Conservation (phyloP, 2,888 invertebrate species). For the Falcaria lacertinaria region DNA sequence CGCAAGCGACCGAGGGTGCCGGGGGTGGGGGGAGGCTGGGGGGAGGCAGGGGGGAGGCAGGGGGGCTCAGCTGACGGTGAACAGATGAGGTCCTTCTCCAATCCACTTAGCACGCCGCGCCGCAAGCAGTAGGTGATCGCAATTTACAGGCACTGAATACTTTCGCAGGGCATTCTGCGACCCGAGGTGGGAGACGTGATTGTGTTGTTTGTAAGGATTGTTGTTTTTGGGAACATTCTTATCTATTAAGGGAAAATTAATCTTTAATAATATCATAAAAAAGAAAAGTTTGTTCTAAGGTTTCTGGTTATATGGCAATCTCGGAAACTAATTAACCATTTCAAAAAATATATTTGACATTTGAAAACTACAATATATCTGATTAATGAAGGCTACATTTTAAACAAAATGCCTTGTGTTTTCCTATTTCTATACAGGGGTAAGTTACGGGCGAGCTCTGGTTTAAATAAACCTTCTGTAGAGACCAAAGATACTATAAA, state of each 20-base stretch:
- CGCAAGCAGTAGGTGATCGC: slow-evolving; percentile 63
- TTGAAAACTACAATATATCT: no score
- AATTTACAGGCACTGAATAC: slow-evolving; percentile 48
- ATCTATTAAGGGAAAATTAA: not conserved
- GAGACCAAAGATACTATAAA: no score
- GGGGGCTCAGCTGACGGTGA: slow-evolving; percentile 55
- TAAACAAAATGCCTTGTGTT: no score
- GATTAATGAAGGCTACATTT: no score
- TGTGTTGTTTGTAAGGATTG: slow-evolving; percentile 17
- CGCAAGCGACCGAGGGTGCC: slow-evolving; percentile 33
- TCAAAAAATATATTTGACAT: no score
- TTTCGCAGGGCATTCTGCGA: slow-evolving; percentile 16
- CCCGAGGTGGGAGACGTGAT: not conserved
- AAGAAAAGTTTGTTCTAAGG: no score
- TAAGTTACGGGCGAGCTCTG: no score
- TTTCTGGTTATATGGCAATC: no score
- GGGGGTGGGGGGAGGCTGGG: slow-evolving; percentile 19
- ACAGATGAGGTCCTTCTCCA: slow-evolving; percentile 77
- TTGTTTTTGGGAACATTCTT: not conserved
- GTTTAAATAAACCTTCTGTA: no score
- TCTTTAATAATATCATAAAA: no score
- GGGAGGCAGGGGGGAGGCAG: slow-evolving; percentile 16
- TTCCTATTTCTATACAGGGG: no score
- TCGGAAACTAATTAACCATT: no score
- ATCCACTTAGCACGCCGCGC: slow-evolving; percentile 72